Base-by-base conservation (phyloP, 2,797 vertebrate species). In the Diglossa cyanea region DNA sequence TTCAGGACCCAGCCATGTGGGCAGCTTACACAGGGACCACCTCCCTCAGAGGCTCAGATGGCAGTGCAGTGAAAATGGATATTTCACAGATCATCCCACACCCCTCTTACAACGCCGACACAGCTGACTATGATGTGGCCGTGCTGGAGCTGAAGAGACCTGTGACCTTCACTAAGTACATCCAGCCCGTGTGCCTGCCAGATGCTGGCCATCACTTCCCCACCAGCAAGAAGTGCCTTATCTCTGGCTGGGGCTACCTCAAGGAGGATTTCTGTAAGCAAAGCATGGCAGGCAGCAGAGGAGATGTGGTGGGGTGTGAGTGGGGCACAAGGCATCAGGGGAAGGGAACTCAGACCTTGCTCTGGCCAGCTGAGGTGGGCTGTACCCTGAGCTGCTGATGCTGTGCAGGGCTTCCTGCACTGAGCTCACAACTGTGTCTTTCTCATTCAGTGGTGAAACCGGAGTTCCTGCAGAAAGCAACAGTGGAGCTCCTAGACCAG, bases 171-270 rank as follows among this genome's bases (percentile, higher is more conserved):
- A 97, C 95, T 48, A 94, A 98, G 13, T 97, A 98, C 91, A 90
- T 99, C 95, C 99, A 99, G 97, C 99, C 99, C 0, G 95, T 98
- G 88, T 99, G 99, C 96, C 97, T 99, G 51, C 99, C 99, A 1
- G 98, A 98, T 0, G 63, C 97, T 5, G 96, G 98, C 17, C 99
- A 99, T 17, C 40, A 97, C 92, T 99, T 99, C 94, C 97, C 97
- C 6, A 71, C 98, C 1, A 98, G 98, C 66, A 98, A 98, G 96
- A 98, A 97, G 96, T 99, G 99, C 70, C 85, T 99, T 5, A 99
- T 99, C 97, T 99, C 99, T 0, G 99, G 99, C 81, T 99, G 99
- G 99, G 99, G 99, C 3, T 98, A 99, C 39, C 97, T 99, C 28
- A 96, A 94, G 93, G 98, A 98, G 95, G 98, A 98, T 90, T 98